phyloP scores from a whole-genome alignment of 2,113 vertebrate species.

The Mesoclemmys tuberculata region DNA sequence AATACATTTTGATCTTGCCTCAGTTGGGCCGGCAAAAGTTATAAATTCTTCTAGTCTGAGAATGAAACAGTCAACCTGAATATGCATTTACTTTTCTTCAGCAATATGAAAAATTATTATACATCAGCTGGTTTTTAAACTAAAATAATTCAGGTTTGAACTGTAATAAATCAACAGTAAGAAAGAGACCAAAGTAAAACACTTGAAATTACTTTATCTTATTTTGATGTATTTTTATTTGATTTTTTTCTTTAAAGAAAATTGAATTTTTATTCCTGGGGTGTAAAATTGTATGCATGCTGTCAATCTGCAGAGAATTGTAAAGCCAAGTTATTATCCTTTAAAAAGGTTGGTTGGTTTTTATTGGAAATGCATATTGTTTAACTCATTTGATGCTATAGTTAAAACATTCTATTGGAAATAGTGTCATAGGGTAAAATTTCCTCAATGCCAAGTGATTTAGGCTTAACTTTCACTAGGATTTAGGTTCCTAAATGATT shows the following conservation, averaged over 20 bases:
- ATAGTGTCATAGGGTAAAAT: not conserved
- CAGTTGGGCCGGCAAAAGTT: not conserved
- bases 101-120: not conserved
- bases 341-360: not conserved
- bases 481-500: not conserved
- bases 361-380: not conserved
- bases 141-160: not conserved
- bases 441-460: not conserved
- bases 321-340: not conserved
- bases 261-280: not conserved
- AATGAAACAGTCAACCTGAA: not conserved
- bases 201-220: not conserved
- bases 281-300: not conserved
- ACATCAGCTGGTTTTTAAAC: not conserved
- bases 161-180: not conserved
- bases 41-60: not conserved
- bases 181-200: not conserved
- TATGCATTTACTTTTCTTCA: not conserved
- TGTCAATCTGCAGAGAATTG: not conserved
- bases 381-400: not conserved
- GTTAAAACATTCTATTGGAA: conserved; percentile 2
- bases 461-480: not conserved
- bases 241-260: not conserved
- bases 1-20: not conserved
- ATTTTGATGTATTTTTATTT: not conserved